Base-by-base conservation (phyloP, 1,140 invertebrate genomes). In the Tribolium castaneum region DNA sequence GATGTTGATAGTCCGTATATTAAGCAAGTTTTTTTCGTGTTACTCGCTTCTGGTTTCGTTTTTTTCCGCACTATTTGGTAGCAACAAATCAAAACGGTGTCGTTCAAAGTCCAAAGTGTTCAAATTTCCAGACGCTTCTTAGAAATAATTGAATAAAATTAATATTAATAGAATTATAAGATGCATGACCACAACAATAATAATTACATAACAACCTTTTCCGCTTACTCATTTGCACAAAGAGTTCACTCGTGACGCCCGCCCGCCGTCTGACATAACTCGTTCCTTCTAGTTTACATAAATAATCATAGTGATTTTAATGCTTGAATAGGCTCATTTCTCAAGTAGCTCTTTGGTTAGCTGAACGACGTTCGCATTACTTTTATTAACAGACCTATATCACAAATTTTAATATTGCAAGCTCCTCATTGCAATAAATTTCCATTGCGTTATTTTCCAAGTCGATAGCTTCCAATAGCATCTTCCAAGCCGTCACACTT, bases 191-290 rank as follows among this genome's bases (percentile, higher is more conserved):
- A 45, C 39, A 45, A 45, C 39, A 45, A 45, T 45, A 45, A 45
- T 45, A 45, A 45, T 45, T 45, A 45, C 39, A 45, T 45, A 45
- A 45, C 39, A 9, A 45, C 39, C 39, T 45, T 45, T 45, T 45
- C 39, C 39, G 39, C 39, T 45, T 45, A 45, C 39, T 45, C 39
- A 45, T 45, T 45, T 10, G 39, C 39, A 45, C 39, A 9, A 39
- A 10, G 39, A 78, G 10, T 7, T 75, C 9, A 52, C 71, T 70
- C 80, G 78, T 14, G 13, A 77, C 25, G 13, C 73, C 0, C 25
- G 13, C 73, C 0, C 35, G 75, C 34, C 16, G 76, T 51, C 72
- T 80, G 9, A 14, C n/a, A 12, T 74, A 22, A 74, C 50, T 59
- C 6, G 14, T 62, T 19, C 34, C 7, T 16, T 6, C 52, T 56